Base-by-base conservation (phyloP, 1,140 invertebrate genomes). In the Medauroidea extradentata region DNA sequence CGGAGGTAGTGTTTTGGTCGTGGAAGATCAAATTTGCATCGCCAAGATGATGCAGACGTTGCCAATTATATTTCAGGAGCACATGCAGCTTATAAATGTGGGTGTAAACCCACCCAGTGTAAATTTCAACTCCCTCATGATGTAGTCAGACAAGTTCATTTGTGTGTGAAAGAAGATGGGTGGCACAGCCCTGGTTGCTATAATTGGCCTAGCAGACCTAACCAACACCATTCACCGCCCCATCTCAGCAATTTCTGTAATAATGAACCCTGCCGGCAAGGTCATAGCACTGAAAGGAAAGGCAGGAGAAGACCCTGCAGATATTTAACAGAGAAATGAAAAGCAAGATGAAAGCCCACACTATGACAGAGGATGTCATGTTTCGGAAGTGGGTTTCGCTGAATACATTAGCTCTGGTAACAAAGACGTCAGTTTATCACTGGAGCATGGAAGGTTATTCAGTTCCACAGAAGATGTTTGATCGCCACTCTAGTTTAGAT, bases 281-380 rank as follows among this genome's bases (percentile, higher is more conserved):
- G 96, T 99, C 43, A 91, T 93, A 63, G 90, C 90, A 44, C 81
- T 99, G 0, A 98, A 98, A 86, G 94, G 94, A 83, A 88, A 83
- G 69, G 67, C 66, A 59, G 69, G 65, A 24, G 63, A 97, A 98
- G 78, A 99, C 96, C 2, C 83, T 99, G 46, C 97, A 99, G 79
- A 99, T 99, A 65, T 99, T 99, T 80, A 99, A 99, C 77, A 99
- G 99, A 74, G 97, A 99, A 77, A 98, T 98, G 95, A 99, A 99
- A 74, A 96, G 94, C 29, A 99, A 99, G 79, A 98, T 99, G 94
- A 99, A 99, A 78, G 93, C 91, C 39, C 96, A 99, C 74, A 93
- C 92, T 25, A 97, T 99, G 93, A 88, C 86, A 16, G 97, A 99
- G 67, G 98, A 99, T 72, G 96, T 99, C 0, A 89, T 96, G 0